phyloP scores from a whole-genome alignment of 2,797 vertebrate genomes.

The Halcyon smyrnensis region DNA sequence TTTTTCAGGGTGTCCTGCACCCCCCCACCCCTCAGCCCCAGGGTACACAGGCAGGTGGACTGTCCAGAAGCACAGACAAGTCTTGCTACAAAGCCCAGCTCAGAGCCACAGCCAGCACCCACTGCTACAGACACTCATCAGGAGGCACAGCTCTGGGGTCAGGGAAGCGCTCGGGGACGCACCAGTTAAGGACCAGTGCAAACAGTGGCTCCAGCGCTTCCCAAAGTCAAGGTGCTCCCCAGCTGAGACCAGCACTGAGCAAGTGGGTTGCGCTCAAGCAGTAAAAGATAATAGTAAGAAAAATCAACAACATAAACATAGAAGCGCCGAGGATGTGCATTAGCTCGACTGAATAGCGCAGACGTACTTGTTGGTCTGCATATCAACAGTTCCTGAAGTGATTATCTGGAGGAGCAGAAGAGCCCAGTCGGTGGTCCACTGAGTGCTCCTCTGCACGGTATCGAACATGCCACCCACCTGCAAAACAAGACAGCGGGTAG shows the following conservation, averaged over 20 bases:
- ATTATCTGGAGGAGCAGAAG: slow-evolving; percentile 79
- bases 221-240: neutral
- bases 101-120: neutral
- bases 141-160: accelerated
- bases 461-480: slow-evolving; percentile 81
- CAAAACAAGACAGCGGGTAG: neutral
- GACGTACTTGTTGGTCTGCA: slow-evolving; percentile 76
- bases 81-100: neutral
- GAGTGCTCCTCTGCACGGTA: slow-evolving; percentile 78
- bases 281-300: neutral
- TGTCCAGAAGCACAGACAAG: neutral
- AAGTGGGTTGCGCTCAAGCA: neutral
- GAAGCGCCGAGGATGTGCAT: neutral
- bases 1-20: neutral
- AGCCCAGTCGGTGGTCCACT: slow-evolving; percentile 79
- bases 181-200: neutral
- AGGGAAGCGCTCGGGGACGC: neutral
- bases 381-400: slow-evolving; percentile 76
- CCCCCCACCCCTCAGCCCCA: neutral
- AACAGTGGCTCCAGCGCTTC: neutral
- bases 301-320: neutral
- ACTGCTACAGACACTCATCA: accelerated
- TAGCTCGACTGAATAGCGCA: neutral
- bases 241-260: neutral
- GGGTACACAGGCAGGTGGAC: neutral